Evolutionary conservation across 2,113 vertebrate species (phyloP).

Genomic region (Marmota monax): DNA sequence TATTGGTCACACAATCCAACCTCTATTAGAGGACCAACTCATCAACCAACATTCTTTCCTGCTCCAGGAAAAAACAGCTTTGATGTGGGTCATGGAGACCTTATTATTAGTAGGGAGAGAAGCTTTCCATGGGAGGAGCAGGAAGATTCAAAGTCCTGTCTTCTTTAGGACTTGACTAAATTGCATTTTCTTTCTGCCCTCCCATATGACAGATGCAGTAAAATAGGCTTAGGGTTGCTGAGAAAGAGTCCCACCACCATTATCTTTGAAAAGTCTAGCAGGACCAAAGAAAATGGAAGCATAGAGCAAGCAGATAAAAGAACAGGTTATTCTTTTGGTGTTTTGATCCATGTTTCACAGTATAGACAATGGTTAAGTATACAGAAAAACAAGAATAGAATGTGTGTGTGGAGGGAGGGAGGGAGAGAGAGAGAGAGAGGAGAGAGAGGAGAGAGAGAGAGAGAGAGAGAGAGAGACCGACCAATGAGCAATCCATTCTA

Average conservation of each 20-base stretch:
- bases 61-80: not conserved
- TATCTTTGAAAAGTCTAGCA: not conserved
- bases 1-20: not conserved
- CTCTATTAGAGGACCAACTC: not conserved
- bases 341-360: not conserved
- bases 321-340: not conserved
- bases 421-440: not conserved
- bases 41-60: not conserved
- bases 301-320: not conserved
- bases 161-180: constrained; percentile 12
- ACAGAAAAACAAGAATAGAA: not conserved
- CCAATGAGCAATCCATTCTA: not conserved
- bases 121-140: not conserved
- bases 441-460: not conserved
- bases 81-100: not conserved
- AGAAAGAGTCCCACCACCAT: not conserved
- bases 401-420: not conserved
- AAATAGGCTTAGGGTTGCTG: not conserved
- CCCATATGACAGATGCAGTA: not conserved
- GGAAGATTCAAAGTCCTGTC: not conserved
- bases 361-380: not conserved
- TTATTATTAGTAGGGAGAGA: not conserved
- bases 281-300: not conserved
- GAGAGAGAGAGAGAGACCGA: not conserved
- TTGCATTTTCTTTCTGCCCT: constrained; percentile 4